Evolutionary conservation across 1,140 invertebrate genomes (phyloP).

Genomic region (Diuraphis noxia): DNA sequence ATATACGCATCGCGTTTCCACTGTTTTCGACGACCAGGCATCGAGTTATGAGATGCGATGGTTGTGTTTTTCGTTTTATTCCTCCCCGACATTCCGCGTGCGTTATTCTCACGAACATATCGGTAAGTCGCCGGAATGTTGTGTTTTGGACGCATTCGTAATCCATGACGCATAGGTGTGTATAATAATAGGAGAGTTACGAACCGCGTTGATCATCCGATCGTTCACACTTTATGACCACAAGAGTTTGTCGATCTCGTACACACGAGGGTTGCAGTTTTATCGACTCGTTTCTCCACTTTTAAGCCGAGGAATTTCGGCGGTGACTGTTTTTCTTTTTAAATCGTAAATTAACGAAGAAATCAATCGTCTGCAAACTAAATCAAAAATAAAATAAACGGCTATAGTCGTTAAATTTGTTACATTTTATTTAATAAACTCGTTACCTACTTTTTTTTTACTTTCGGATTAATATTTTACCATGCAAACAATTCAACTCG

Average conservation of each 20-base stretch:
- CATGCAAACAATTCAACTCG: not conserved
- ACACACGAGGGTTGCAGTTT: not conserved
- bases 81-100: not conserved
- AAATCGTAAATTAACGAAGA: too few species aligned
- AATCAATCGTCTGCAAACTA: not conserved
- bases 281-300: not conserved
- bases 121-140: not conserved
- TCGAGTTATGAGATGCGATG: not conserved
- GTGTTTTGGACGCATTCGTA: not conserved
- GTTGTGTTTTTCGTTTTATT: not conserved
- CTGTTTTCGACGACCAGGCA: not conserved
- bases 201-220: not conserved
- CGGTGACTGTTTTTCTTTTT: not conserved
- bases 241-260: not conserved
- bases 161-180: not conserved
- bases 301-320: not conserved
- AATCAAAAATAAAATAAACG: not conserved
- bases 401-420: not conserved
- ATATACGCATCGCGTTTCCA: not conserved
- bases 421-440: not conserved
- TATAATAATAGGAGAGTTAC: too few species aligned
- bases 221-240: not conserved
- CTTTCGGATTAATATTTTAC: not conserved
- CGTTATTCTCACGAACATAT: not conserved
- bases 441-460: not conserved